Conservation (phyloP, 2,797 vertebrate genomes). For the Telmatherina bonti region DNA sequence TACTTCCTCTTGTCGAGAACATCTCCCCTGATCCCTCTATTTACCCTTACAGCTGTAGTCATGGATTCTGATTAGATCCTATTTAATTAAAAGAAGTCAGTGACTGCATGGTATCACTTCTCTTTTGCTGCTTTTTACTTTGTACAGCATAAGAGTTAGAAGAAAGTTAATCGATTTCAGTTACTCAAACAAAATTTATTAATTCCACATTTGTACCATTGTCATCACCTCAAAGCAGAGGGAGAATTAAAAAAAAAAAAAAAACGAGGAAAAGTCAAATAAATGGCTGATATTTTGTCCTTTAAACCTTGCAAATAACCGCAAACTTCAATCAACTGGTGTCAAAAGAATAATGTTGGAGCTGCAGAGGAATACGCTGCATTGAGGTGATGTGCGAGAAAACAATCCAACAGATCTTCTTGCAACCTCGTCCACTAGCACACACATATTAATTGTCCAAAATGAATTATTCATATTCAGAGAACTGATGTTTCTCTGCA, state of each 20-base stretch:
- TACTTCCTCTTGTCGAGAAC: constrained; percentile 27
- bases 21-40: background rate
- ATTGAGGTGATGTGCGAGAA: constrained; percentile 50
- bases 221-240: constrained; percentile 20
- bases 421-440: constrained; percentile 5
- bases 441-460: constrained; percentile 60
- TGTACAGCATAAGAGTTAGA: constrained; percentile 16
- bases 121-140: constrained; percentile 30
- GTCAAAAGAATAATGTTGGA: constrained; percentile 1
- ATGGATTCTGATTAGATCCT: constrained; percentile 41
- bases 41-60: constrained; percentile 21
- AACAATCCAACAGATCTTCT: constrained; percentile 55
- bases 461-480: constrained; percentile 81
- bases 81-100: constrained; percentile 60
- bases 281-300: constrained; percentile 28
- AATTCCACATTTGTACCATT: constrained; percentile 25
- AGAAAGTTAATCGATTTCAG: constrained; percentile 24
- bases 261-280: background rate
- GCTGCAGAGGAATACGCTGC: constrained; percentile 7
- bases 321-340: background rate
- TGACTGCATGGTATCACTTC: constrained; percentile 33
- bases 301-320: background rate
- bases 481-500: constrained; percentile 67
- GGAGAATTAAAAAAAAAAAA: background rate
- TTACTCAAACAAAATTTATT: constrained; percentile 51